Percentiles rank a stretch among this genome's conserved stretches.
phyloP scores from a whole-genome alignment of 2,797 vertebrate genomes.

The Tangara arthus region DNA sequence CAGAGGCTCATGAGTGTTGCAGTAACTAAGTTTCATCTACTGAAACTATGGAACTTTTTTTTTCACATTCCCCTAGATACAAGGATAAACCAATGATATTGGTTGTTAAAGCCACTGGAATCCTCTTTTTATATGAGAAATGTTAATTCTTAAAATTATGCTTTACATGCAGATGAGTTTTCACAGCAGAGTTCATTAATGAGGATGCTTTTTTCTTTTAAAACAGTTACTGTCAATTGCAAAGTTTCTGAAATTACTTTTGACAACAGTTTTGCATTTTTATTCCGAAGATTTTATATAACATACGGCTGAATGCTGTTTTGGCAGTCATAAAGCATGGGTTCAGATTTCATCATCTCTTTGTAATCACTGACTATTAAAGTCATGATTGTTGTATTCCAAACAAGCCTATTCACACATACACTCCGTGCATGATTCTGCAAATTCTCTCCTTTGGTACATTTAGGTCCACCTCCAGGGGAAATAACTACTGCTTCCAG shows the following conservation, averaged over 20 bases:
- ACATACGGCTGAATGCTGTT: neutral
- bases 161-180: constrained; percentile 20
- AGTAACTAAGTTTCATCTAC: neutral
- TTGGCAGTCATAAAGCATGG: neutral
- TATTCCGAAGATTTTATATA: neutral
- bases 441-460: neutral
- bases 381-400: neutral
- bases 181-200: constrained; percentile 11
- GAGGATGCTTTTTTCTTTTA: neutral
- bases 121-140: neutral
- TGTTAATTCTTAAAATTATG: constrained; percentile 10
- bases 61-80: neutral
- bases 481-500: neutral
- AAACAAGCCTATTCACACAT: neutral
- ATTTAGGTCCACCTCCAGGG: neutral
- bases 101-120: neutral
- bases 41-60: neutral
- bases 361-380: neutral
- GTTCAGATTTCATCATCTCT: neutral
- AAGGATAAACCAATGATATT: neutral
- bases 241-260: neutral
- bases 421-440: neutral
- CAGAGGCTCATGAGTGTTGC: neutral
- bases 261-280: neutral
- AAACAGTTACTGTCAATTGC: neutral